A percentile compares a stretch with the other conserved stretches of the same genome.
Evolutionary conservation across 2,797 vertebrate species (phyloP).

Genomic region (Bradypus variegatus): DNA sequence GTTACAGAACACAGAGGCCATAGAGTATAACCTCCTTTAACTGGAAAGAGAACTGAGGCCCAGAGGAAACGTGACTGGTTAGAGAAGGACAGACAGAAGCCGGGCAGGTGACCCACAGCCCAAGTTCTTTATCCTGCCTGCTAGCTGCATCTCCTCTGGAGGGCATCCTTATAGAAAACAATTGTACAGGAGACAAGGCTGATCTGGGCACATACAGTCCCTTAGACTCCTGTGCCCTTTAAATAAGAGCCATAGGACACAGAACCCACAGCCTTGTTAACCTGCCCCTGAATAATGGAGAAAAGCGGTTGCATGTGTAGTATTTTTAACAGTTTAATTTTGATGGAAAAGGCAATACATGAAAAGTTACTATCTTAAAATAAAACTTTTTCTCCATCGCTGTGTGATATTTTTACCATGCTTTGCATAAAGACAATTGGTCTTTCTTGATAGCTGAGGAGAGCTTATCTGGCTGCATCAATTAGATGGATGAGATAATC

Average conservation of each 20-base stretch:
- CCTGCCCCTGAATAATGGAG: background rate
- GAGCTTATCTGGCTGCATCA: background rate
- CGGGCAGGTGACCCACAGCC: background rate
- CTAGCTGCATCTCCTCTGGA: background rate
- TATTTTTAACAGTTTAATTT: background rate
- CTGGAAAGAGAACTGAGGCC: background rate
- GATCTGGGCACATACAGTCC: fast-evolving
- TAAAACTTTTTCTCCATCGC: background rate
- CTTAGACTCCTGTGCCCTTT: background rate
- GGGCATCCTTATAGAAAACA: background rate
- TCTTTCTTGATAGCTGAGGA: background rate
- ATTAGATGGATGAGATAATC: background rate
- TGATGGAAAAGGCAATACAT: background rate
- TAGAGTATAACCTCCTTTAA: background rate
- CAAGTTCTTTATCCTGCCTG: background rate
- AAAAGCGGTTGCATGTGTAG: background rate
- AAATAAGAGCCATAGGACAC: background rate
- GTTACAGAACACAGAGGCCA: background rate
- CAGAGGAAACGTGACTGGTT: background rate
- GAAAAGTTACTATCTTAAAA: background rate
- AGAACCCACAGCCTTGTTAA: background rate
- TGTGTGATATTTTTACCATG: background rate
- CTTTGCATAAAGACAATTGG: background rate
- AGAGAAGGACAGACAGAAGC: background rate
- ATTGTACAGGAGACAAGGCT: background rate